Evolutionary conservation across 2,113 vertebrate genomes (phyloP).

Genomic region (Plotosus lineatus): DNA sequence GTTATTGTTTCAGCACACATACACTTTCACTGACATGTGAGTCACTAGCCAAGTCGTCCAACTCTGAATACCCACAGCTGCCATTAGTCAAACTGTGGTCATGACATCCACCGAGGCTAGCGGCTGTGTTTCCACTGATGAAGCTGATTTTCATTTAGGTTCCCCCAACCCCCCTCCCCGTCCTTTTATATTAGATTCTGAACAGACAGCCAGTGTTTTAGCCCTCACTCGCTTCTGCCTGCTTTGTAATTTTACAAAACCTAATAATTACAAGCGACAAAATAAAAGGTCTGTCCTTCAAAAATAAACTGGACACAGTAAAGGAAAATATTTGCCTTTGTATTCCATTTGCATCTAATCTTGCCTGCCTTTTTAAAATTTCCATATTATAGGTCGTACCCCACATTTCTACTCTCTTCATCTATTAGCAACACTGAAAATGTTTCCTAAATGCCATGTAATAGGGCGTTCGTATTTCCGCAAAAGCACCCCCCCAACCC

Average conservation of each 20-base stretch:
- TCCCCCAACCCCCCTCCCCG: neutral
- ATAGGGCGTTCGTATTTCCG: neutral
- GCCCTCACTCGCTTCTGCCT: neutral
- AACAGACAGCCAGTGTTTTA: conserved; percentile 18
- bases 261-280: conserved; percentile 30
- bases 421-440: neutral
- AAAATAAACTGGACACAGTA: conserved; percentile 10
- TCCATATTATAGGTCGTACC: neutral
- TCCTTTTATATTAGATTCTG: neutral
- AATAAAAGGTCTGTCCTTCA: conserved; percentile 15
- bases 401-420: neutral
- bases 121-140: conserved; percentile 32
- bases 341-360: conserved; percentile 4
- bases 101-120: conserved; percentile 49
- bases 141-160: conserved; percentile 16
- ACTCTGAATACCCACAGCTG: conserved; percentile 38
- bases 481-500: neutral
- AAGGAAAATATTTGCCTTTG: conserved; percentile 21
- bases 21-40: conserved; percentile 57
- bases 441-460: neutral
- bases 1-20: conserved; percentile 56
- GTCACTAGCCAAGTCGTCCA: conserved; percentile 51
- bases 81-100: conserved; percentile 72
- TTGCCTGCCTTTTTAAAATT: neutral
- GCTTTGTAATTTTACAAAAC: conserved; percentile 3